Base-by-base conservation (phyloP, 2,888 invertebrate genomes). In the Baccha elongata region DNA sequence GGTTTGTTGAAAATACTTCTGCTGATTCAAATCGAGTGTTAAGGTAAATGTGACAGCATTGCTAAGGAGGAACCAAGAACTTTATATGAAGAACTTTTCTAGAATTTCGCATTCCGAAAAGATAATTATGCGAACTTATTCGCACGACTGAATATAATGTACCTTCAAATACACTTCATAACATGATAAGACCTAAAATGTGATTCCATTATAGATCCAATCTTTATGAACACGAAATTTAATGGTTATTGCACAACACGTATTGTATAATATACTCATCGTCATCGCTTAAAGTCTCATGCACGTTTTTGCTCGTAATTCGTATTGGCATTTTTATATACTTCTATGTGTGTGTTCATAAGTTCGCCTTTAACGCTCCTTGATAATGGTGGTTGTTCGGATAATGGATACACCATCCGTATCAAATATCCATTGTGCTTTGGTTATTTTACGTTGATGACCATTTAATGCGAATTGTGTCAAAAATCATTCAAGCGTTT, bases 381-480 rank as follows among this genome's bases (percentile, higher is more conserved):
- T 35, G 55, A 55, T 21, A 13, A 37, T 40, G 1, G 4, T 40
- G 58, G 58, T 11, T 40, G 15, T 58, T 23, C 0, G 15, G 40
- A 40, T 58, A 58, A 23, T 58, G 58, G 40, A 58, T 15, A 15
- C 55, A 50, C 29, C 50, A 26, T 26, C 7, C 50, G 13, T 46
- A n/a, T 19, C 3, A 5, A 19, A n/a, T 19, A 19, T 7, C 35
- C 53, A 21, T 53, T 53, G 53, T 35, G 35, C 8, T 50, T 2
- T 5, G 21, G 55, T 23, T 40, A 40, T 37, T 23, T 37, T 15
- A 40, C 23, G 40, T 53, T 58, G 58, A 58, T 23, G 40, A 58
- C 58, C n/a, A 58, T 40, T 58, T 26, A 58, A 58, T 58, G 26
- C 15, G 40, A 58, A 58, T 23, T 58, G 7, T 40, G 58, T 58